Evolutionary conservation across 2,797 vertebrate species (phyloP).

Genomic region (Phataginus tricuspis): DNA sequence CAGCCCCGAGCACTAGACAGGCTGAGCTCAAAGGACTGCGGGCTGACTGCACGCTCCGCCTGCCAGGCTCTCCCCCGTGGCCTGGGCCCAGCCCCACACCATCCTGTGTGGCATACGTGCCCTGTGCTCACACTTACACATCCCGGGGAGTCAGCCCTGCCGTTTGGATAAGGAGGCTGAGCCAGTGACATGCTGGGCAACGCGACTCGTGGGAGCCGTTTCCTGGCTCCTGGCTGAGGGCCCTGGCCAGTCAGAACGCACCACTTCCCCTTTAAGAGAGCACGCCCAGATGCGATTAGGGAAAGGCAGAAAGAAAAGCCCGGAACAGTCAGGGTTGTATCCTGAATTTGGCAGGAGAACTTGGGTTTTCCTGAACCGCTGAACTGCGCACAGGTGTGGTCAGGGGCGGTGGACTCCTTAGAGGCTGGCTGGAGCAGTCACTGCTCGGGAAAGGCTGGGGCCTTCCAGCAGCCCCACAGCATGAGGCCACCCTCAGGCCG

Average conservation of each 20-base stretch:
- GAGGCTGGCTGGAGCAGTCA: neutral
- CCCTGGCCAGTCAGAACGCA: constrained; percentile 75
- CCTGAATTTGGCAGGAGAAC: constrained; percentile 65
- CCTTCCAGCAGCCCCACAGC: neutral
- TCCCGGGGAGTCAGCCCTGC: constrained; percentile 70
- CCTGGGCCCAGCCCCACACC: constrained; percentile 57
- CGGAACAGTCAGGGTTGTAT: constrained; percentile 54
- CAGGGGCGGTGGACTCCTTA: neutral
- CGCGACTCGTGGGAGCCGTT: constrained; percentile 61
- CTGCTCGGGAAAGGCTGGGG: neutral
- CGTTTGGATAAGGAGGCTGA: constrained; percentile 70
- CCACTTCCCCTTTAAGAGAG: constrained; percentile 81
- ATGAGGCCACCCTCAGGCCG: neutral
- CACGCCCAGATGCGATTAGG: constrained; percentile 76
- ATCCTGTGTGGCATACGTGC: constrained; percentile 50
- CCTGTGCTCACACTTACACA: constrained; percentile 78
- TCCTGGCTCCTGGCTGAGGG: constrained; percentile 72
- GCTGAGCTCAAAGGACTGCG: neutral
- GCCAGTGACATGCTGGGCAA: constrained; percentile 69
- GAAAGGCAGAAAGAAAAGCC: constrained; percentile 79
- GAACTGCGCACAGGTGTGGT: neutral
- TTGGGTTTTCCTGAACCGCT: constrained; percentile 59
- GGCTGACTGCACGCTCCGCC: neutral
- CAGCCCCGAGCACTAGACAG: neutral
- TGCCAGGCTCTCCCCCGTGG: constrained; percentile 40